Evolutionary conservation across 2,888 invertebrate genomes (phyloP).

Genomic region (Sesia bembeciformis): DNA sequence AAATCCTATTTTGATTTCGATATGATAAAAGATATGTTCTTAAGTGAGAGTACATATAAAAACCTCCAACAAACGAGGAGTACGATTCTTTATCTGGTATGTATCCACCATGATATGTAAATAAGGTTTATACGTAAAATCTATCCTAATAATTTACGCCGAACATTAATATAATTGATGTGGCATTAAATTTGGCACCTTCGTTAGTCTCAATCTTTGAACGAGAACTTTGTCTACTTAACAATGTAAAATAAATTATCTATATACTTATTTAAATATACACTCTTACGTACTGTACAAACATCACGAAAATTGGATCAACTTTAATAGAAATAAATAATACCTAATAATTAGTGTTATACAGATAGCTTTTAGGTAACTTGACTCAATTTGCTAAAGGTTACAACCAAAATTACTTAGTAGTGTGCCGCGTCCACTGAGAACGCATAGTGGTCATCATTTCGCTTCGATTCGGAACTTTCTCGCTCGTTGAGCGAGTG

Average conservation of each 20-base stretch:
- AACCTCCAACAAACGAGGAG: slow-evolving; percentile 7
- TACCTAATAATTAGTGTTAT: slow-evolving; percentile 8
- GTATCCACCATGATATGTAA: slow-evolving; percentile 27
- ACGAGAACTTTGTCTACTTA: slow-evolving; percentile 14
- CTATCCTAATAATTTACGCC: slow-evolving; percentile 19
- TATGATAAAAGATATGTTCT: slow-evolving; percentile 49
- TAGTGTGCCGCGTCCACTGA: slow-evolving; percentile 91
- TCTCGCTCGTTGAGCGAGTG: slow-evolving; percentile 87
- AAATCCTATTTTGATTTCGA: slow-evolving; percentile 34
- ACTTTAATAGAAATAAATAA: slow-evolving; percentile 3
- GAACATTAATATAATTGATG: slow-evolving; percentile 10
- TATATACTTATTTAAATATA: background rate
- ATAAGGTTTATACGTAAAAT: slow-evolving; percentile 15
- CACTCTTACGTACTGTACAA: slow-evolving; percentile 8
- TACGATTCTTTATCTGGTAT: background rate
- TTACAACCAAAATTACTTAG: slow-evolving; percentile 73
- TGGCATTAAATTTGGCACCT: slow-evolving; percentile 35
- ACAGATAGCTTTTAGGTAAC: slow-evolving; percentile 26
- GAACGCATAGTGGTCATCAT: slow-evolving; percentile 88
- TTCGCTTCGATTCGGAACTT: slow-evolving; percentile 88
- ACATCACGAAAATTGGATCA: slow-evolving; percentile 14
- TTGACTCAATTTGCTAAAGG: slow-evolving; percentile 21
- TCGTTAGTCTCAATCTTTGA: slow-evolving; percentile 24
- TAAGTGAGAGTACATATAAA: slow-evolving; percentile 1
- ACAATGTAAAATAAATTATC: slow-evolving; percentile 1